phyloP scores from a whole-genome alignment of 2,113 vertebrate genomes.

The Xenopus borealis region DNA sequence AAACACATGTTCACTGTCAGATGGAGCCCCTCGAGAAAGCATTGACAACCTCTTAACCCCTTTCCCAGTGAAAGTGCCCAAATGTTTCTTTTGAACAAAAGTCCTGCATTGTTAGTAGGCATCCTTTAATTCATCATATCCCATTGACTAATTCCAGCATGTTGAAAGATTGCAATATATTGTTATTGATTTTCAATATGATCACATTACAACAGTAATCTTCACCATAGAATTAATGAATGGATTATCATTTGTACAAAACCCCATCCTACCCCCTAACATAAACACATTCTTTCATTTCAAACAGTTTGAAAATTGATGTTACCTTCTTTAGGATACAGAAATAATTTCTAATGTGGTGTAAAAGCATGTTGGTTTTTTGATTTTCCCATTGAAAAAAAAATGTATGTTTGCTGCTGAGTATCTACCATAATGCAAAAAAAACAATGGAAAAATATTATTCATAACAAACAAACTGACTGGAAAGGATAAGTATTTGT shows the following conservation, averaged over 20 bases:
- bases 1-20: conserved; percentile 94
- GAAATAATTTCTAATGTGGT: too few relatives aligned
- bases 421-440: too few relatives aligned
- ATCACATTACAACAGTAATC: conserved; percentile 39
- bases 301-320: neutral
- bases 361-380: too few relatives aligned
- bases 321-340: too few relatives aligned
- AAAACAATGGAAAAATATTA: too few relatives aligned
- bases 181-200: conserved; percentile 47
- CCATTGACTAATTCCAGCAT: conserved; percentile 52
- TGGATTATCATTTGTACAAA: neutral
- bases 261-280: neutral
- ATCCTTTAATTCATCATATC: conserved; percentile 68
- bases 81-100: conserved; percentile 74
- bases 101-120: conserved; percentile 68
- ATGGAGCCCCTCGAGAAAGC: conserved; percentile 74
- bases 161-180: conserved; percentile 48
- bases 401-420: too few relatives aligned
- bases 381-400: too few relatives aligned
- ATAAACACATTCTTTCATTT: neutral
- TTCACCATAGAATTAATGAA: neutral
- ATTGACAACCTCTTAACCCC: conserved; percentile 87
- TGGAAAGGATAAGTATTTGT: too few relatives aligned
- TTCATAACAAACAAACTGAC: too few relatives aligned
- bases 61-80: conserved; percentile 75